Conservation (phyloP, 1,140 invertebrate genomes). For the Lasioglossum albipes region DNA sequence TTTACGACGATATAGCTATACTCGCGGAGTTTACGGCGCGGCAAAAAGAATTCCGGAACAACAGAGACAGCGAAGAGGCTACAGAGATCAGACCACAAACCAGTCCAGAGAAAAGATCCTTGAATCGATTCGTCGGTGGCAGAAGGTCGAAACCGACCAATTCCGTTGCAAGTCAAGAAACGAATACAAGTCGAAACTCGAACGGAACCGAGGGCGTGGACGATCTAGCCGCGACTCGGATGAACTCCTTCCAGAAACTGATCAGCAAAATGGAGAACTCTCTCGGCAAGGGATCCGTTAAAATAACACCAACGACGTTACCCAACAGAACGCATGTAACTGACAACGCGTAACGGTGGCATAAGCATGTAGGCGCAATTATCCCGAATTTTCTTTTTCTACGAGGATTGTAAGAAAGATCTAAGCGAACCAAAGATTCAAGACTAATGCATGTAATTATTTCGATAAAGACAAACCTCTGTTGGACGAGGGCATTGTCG, state of each 20-base stretch:
- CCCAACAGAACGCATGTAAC: slow-evolving; percentile 27
- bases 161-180: slow-evolving; percentile 15
- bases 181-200: slow-evolving; percentile 16
- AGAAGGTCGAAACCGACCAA: slow-evolving; percentile 50
- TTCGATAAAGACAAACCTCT: neutral
- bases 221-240: slow-evolving; percentile 41
- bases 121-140: slow-evolving; percentile 69
- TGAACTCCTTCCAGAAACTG: slow-evolving; percentile 73
- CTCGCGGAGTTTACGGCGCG: slow-evolving; percentile 61
- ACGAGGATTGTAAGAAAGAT: neutral
- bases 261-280: slow-evolving; percentile 74
- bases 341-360: slow-evolving; percentile 24
- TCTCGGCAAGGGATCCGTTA: slow-evolving; percentile 61
- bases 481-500: neutral
- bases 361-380: neutral
- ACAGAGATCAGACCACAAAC: neutral
- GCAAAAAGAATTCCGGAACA: slow-evolving; percentile 49
- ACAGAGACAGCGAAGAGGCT: slow-evolving; percentile 26
- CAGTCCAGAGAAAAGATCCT: slow-evolving; percentile 59
- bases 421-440: slow-evolving; percentile 16
- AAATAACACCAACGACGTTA: slow-evolving; percentile 3
- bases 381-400: neutral
- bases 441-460: neutral
- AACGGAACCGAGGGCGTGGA: slow-evolving; percentile 41
- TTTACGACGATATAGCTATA: slow-evolving; percentile 72